These are phyloP conservation scores for Chelonoidis abingdonii DNA, from an alignment of 2,113 vertebrate genomes.

Conservation along the genomic window DNA sequence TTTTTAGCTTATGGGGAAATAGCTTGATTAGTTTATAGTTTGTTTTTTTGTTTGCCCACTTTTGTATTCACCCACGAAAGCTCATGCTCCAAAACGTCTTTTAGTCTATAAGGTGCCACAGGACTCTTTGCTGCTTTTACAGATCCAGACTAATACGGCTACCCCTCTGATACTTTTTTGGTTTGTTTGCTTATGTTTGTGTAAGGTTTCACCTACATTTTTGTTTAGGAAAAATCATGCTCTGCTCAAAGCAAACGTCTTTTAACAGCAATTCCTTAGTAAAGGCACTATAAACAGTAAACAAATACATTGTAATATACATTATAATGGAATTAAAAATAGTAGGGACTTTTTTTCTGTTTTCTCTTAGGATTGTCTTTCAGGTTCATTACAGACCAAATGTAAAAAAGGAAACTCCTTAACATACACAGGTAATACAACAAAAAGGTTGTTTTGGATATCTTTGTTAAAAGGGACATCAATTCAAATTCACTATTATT, in stretches of 20 bases:
- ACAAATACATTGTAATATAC: background rate
- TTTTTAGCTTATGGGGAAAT: background rate
- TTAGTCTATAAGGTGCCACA: too few species aligned
- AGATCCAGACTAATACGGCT: too few species aligned
- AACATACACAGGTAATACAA: constrained; percentile 66
- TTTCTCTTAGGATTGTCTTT: constrained; percentile 63
- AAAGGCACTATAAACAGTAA: background rate
- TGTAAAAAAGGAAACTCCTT: constrained; percentile 35
- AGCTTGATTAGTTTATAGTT: background rate
- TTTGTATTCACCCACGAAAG: too few species aligned
- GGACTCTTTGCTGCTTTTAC: too few species aligned
- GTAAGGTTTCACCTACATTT: background rate
- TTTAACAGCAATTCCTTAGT: background rate
- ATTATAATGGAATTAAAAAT: background rate
- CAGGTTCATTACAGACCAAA: background rate
- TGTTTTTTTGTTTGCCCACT: too few species aligned
- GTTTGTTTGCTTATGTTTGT: background rate
- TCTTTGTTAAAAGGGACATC: background rate
- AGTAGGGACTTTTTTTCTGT: background rate
- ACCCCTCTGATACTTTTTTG: background rate
- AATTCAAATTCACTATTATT: background rate
- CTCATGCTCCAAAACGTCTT: too few species aligned
- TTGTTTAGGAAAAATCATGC: fast-evolving
- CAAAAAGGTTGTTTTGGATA: background rate
- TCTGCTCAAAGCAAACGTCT: background rate